Conservation (phyloP, 1,140 invertebrate genomes). For the Lysiphlebus fabarum region DNA sequence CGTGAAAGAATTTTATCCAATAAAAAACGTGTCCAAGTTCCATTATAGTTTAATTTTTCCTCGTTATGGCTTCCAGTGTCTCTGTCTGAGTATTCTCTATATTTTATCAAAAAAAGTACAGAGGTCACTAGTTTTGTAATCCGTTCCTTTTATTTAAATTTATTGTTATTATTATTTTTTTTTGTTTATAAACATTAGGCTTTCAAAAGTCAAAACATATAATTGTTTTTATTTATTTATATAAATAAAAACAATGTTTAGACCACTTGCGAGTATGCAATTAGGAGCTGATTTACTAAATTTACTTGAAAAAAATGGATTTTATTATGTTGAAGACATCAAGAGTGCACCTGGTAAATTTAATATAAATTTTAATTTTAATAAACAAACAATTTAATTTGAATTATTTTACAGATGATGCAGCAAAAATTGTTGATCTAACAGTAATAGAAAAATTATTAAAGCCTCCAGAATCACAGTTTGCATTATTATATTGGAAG, state of each 20-base stretch:
- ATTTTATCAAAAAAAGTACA: no score
- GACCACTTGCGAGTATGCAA: constrained; percentile 29
- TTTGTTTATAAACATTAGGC: no score
- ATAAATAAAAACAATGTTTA: constrained; percentile 29
- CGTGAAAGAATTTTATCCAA: no score
- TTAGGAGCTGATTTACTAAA: constrained; percentile 22
- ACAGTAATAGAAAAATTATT: constrained; percentile 22
- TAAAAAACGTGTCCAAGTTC: no score
- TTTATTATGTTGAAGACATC: constrained; percentile 33
- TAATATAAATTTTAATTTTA: constrained; percentile 3
- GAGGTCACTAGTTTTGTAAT: no score
- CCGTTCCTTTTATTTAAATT: no score
- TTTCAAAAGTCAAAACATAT: no score
- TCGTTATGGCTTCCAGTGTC: no score
- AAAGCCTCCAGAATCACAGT: constrained; percentile 5
- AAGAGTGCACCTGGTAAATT: constrained; percentile 26
- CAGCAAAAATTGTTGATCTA: constrained; percentile 21
- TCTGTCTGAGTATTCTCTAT: no score
- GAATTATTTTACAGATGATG: constrained; percentile 22
- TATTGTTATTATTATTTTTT: no score
- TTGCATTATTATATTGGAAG: constrained; percentile 29
- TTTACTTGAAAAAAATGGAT: constrained; percentile 30
- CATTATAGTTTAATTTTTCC: no score
- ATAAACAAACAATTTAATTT: constrained; percentile 12
- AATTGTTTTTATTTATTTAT: no score